Base-by-base conservation (phyloP, 2,888 invertebrate species). In the Sipunculus nudus region DNA sequence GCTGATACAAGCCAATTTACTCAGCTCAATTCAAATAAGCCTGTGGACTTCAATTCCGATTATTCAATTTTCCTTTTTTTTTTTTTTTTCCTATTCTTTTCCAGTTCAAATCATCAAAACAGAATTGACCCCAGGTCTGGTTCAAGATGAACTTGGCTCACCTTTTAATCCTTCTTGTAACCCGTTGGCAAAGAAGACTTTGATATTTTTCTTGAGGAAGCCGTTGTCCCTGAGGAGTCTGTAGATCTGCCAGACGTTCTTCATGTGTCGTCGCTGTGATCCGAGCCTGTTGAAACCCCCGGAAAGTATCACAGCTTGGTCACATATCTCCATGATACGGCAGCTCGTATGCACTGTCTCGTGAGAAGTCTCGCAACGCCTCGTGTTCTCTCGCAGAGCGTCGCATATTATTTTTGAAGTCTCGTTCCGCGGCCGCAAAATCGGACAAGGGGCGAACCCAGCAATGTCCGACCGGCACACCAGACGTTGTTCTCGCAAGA, bases 121-220 rank as follows among this genome's bases (percentile, higher is more conserved):
- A n/a, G n/a, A n/a, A n/a, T n/a, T n/a, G n/a, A n/a, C n/a, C n/a
- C n/a, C n/a, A n/a, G n/a, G n/a, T n/a, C n/a, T n/a, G n/a, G n/a
- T n/a, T n/a, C n/a, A 35, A 35, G 16, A 35, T 16, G 16, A 35
- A 16, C 35, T 13, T 8, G 16, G 35, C 49, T 74, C 72, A 81
- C 82, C 73, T 65, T 71, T 63, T n/a, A 78, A 73, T 21, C 71
- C 75, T 25, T 71, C 65, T 3, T 80, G 75, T 23, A 60, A 39
- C 48, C 86, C 86, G 65, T 86, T 86, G 32, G 85, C 86, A 69
- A 80, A 86, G 77, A 87, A 87, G 4, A 84, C 79, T 70, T 86
- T 85, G 58, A 87, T 84, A 67, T 86, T 85, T 53, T 81, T 76
- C 39, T 79, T 77, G 26, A 78, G 77, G 72, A 86, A 86, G 31